These are phyloP conservation scores for Bombylius major DNA, from an alignment of 2,888 invertebrate genomes.

Conservation along the genomic window DNA sequence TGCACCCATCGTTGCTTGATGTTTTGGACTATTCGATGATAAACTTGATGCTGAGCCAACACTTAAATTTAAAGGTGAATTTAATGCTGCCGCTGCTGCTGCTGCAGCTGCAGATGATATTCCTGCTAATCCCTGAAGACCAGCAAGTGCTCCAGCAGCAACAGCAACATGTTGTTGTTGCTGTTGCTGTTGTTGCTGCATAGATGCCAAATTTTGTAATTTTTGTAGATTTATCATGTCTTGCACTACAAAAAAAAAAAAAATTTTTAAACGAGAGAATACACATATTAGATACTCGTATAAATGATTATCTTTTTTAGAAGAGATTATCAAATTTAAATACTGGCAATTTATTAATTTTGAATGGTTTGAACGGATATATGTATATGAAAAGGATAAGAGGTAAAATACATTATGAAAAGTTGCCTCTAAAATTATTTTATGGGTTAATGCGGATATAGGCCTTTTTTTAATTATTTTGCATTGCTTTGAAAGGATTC, in stretches of 20 bases:
- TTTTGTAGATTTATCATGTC: conserved; percentile 44
- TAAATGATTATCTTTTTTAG: conserved; percentile 2
- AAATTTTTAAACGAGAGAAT: conserved; percentile 16
- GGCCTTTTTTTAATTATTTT: too few species aligned
- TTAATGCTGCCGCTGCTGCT: conserved; percentile 44
- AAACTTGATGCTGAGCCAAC: conserved; percentile 42
- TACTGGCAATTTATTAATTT: conserved; percentile 4
- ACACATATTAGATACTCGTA: conserved; percentile 18
- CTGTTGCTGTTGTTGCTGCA: conserved; percentile 43
- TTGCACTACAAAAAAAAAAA: conserved; percentile 29
- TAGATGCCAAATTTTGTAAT: conserved; percentile 65
- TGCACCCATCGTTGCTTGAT: conserved; percentile 38
- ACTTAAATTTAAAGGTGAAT: conserved; percentile 73
- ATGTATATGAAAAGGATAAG: too few species aligned
- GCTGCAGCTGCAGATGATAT: conserved; percentile 33
- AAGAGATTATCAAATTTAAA: conserved; percentile 1
- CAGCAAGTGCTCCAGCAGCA: conserved; percentile 48
- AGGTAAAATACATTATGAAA: too few species aligned
- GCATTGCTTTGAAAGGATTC: too few species aligned
- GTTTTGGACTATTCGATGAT: conserved; percentile 40
- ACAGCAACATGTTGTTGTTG: conserved; percentile 40
- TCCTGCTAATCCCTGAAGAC: conserved; percentile 45
- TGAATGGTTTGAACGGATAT: too few species aligned
- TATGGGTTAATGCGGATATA: too few species aligned
- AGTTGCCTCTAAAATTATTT: too few species aligned